Evolutionary conservation across 2,888 invertebrate genomes (phyloP), one percentile per base, ranked within the genome.

Genomic region (Amphipoea lucens): DNA sequence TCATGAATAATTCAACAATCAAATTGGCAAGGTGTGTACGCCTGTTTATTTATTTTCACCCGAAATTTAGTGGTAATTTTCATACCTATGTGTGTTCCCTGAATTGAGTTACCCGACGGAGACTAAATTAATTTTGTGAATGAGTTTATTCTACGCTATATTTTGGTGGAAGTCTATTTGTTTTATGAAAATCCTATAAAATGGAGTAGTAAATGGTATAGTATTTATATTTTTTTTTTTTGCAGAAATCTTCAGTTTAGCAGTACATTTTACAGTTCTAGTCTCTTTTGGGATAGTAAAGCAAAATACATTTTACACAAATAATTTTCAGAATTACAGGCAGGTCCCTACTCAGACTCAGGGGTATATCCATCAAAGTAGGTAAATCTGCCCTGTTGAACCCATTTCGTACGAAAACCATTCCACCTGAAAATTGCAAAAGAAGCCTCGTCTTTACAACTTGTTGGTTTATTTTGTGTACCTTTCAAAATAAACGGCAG

Each of bases 1-100:
- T 92, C 95, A 96, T 96, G 96, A 96, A 96, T 96, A 94, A 96
- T 96, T 96, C 96, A 96, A 94, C 94, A 94, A 95, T 95, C 94
- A 95, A 96, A 96, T 96, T 95, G 95, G 95, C 95, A 94, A 96
- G 95, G 95, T 95, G 94, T 94, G 93, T 94, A 93, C 93, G 92
- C 90, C 91, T 94, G 94, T 95, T 95, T 48, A 96, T 96, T 96
- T 96, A 96, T 96, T 95, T 95, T 94, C 89, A 90, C 90, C 91
- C 90, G 90, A 93, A 96, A 94, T 94, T 94, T 93, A 92, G 93
- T 91, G 91, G 93, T 93, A 94, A 95, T 94, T 94, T 94, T 91
- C 92, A 92, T 94, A 92, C 90, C 91, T 93, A 92, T 90, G 88
- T 91, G 89, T 91, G 84, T 76, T 77, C 62, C 70, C 74, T 45